Percentiles rank a stretch among this genome's conserved stretches.
Conservation (phyloP, 2,888 invertebrate genomes). For the Carabus problematicus region DNA sequence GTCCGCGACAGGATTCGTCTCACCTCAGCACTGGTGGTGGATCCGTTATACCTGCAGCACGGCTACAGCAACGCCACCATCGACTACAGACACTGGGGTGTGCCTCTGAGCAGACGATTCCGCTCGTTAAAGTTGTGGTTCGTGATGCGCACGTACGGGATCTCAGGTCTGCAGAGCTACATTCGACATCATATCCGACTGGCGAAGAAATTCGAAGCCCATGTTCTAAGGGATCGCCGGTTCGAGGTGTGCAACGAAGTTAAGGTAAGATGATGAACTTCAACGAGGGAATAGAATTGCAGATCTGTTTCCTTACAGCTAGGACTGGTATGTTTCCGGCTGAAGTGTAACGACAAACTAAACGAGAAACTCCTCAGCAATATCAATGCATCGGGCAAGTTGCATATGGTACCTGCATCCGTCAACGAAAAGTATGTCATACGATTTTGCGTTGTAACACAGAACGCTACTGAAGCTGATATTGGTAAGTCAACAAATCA, state of each 20-base stretch:
- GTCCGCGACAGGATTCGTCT: constrained; percentile 88
- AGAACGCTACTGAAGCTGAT: constrained; percentile 85
- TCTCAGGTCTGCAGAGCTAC: constrained; percentile 91
- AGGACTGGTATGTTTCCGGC: constrained; percentile 90
- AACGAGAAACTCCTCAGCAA: constrained; percentile 91
- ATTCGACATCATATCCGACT: constrained; percentile 89
- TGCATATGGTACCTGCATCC: constrained; percentile 96
- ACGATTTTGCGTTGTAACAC: constrained; percentile 92
- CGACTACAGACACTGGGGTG: constrained; percentile 97
- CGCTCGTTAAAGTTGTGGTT: constrained; percentile 97
- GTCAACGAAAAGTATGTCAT: constrained; percentile 91
- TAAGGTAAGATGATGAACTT: too few relatives aligned
- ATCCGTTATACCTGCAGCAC: constrained; percentile 97
- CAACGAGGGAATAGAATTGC: too few relatives aligned
- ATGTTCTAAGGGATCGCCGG: constrained; percentile 80
- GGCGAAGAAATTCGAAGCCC: constrained; percentile 87
- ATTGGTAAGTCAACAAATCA: constrained; percentile 65
- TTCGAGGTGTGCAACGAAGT: constrained; percentile 95
- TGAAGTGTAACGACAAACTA: constrained; percentile 78
- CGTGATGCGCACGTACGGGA: constrained; percentile 91
- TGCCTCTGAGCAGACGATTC: constrained; percentile 93
- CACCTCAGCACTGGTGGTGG: constrained; percentile 95
- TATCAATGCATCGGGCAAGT: constrained; percentile 93
- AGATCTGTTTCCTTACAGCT: constrained; percentile 67
- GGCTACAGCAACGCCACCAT: constrained; percentile 91